Evolutionary conservation across 1,140 invertebrate species (phyloP).

Genomic region (Drosophila repleta): DNA sequence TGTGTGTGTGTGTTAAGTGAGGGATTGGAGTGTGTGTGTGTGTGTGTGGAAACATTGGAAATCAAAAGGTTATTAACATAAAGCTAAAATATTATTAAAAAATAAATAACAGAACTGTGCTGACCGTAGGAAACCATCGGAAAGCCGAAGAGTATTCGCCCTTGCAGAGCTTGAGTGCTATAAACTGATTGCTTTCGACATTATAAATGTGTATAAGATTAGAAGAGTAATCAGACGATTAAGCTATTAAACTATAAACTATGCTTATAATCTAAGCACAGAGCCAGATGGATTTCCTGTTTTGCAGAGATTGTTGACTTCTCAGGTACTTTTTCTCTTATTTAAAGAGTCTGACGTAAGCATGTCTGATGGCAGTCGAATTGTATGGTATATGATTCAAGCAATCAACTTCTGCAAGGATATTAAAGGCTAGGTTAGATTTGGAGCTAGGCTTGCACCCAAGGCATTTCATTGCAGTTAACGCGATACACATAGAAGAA

Average conservation of each 20-base stretch:
- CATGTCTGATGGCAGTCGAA: too few species aligned
- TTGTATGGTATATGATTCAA: too few species aligned
- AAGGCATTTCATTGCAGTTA: slow-evolving; percentile 59
- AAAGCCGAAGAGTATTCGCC: slow-evolving; percentile 25
- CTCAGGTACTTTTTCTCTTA: too few species aligned
- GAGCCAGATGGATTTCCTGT: too few species aligned
- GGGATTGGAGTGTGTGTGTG: slow-evolving; percentile 12
- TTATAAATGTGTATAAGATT: too few species aligned
- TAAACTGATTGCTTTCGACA: too few species aligned
- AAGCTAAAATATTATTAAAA: slow-evolving; percentile 23
- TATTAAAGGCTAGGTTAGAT: not conserved
- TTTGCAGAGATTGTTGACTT: too few species aligned
- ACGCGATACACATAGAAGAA: slow-evolving; percentile 32
- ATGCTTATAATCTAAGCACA: too few species aligned
- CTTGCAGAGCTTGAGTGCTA: too few species aligned
- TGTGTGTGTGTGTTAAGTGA: slow-evolving; percentile 9
- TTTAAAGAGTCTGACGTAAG: not conserved
- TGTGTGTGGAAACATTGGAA: slow-evolving; percentile 24
- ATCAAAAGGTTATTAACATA: slow-evolving; percentile 34
- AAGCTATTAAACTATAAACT: too few species aligned
- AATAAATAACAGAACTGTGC: slow-evolving; percentile 12
- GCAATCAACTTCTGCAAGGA: slow-evolving; percentile 21
- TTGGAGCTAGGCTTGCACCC: slow-evolving; percentile 19
- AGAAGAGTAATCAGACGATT: too few species aligned
- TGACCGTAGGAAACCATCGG: slow-evolving; percentile 23